Base-by-base conservation (phyloP, 2,888 invertebrate genomes). In the Thymelicus lineola region DNA sequence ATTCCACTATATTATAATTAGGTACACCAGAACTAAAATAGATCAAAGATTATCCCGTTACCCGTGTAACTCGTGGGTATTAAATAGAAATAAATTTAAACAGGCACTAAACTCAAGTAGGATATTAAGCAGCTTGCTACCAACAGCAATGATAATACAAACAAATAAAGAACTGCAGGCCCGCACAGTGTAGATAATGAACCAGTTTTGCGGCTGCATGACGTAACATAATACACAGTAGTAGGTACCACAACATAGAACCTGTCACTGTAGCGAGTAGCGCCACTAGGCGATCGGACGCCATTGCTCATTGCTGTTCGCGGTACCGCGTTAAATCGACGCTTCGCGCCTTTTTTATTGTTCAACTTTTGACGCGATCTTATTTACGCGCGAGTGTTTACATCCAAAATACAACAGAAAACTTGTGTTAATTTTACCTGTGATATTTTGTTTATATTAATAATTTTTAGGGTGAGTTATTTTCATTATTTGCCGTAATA, bases 351-450 rank as follows among this genome's bases (percentile, higher is more conserved):
- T 72, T 72, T 79, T 77, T 81, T 80, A 82, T 81, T 81, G 71
- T 76, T 80, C 76, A 76, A 79, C 79, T 61, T 71, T 75, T 74
- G 73, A 63, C 67, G 66, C 67, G 74, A 73, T 72, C 74, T 78
- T 75, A 64, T 70, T 70, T 72, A 72, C 73, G 73, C 85, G 87
- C 84, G 83, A 80, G 86, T 88, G 87, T 74, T 75, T 63, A 74
- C 66, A 74, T 53, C 6, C 12, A 9, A 36, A 46, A 46, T 46
- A 38, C 15, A 15, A 59, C 17, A 45, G 36, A 55, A 46, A 36
- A 46, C 20, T 46, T 35, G 53, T 48, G 61, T 61, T 10, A 20
- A 50, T 17, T 46, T 58, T 15, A 59, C 48, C 53, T 61, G 68
- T 72, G 68, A 57, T 55, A 46, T 36, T 45, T 72, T 35, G 3